A percentile compares a stretch with the other conserved stretches of the same genome.
Conservation (phyloP, 1,140 invertebrate species). For the Listronotus bonariensis region DNA sequence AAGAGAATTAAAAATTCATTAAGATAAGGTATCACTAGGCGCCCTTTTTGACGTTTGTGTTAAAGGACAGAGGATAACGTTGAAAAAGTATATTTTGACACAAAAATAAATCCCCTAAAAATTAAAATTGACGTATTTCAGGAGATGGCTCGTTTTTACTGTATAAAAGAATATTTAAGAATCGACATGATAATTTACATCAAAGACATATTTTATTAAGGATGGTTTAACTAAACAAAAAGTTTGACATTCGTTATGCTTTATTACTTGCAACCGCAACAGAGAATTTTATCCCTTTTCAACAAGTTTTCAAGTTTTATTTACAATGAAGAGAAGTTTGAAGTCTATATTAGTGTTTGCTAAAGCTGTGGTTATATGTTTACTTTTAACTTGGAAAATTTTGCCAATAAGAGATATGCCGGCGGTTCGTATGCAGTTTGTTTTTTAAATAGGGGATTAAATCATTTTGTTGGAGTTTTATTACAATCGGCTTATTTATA, state of each 20-base stretch:
- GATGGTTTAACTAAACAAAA: too few relatives aligned
- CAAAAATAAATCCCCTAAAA: too few relatives aligned
- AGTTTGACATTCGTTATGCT: slow-evolving; percentile 2
- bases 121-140: too few relatives aligned
- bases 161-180: too few relatives aligned
- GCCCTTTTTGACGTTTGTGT: too few relatives aligned
- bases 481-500: background rate
- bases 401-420: background rate
- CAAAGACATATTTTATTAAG: too few relatives aligned
- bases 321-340: slow-evolving; percentile 27
- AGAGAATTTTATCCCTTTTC: slow-evolving; percentile 30
- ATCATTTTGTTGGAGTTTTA: background rate
- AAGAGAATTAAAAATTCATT: too few relatives aligned
- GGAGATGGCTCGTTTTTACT: too few relatives aligned
- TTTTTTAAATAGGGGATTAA: slow-evolving; percentile 4
- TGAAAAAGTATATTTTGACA: too few relatives aligned
- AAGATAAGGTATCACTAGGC: too few relatives aligned
- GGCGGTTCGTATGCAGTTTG: slow-evolving; percentile 3
- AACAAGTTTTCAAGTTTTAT: slow-evolving; percentile 41
- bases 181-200: too few relatives aligned
- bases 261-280: slow-evolving; percentile 16
- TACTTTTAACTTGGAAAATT: slow-evolving; percentile 41
- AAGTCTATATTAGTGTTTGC: slow-evolving; percentile 45
- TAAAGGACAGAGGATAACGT: too few relatives aligned
- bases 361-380: slow-evolving; percentile 45